Evolutionary conservation across 2,797 vertebrate genomes (phyloP), one percentile per base, ranked within the genome.

Genomic region (Falco biarmicus): DNA sequence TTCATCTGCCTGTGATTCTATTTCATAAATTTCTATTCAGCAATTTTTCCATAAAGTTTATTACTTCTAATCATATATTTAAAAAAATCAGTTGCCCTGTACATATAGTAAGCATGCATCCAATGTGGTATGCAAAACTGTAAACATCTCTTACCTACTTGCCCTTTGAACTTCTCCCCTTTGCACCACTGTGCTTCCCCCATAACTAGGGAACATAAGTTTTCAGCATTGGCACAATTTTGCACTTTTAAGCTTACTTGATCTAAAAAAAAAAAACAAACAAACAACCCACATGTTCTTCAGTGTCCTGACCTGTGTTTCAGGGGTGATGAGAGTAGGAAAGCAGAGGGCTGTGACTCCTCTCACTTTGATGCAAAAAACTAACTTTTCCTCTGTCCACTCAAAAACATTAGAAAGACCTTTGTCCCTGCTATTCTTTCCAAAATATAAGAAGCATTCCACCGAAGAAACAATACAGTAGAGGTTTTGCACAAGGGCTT

Each of bases 231-330:
- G 59, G 29, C 65, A 77, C 20, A 13, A 29, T 22, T 28, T 1
- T 25, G 13, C 15, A 21, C 34, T 78, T 92, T 60, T 15, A 60
- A 82, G 41, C 4, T 84, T 18, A 60, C 12, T 15, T 60, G 18
- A 56, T 8, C 10, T 45, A 61, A 64, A 93, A 82, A 73, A 6
- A 6, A 34, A 5, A 45, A 18, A 16, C 16, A 34, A 5, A 18
- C 17, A 43, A 43, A 8, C 16, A 43, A 45, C 14, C 37, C 37
- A 63, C 6, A 66, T 5, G 6, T 61, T 29, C 34, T 39, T 50
- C 2, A 1, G 10, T 25, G 68, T 17, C 47, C 53, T 51, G 18
- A 54, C 13, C 60, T 1, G 0, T 6, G 25, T 61, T 15, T 71
- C 70, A 73, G 7, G 10, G 45, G 6, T 47, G 48, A 66, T 3